Evolutionary conservation across 2,797 vertebrate genomes (phyloP), one percentile per base, ranked within the genome.

Genomic region (Bryconaethiops microstoma): DNA sequence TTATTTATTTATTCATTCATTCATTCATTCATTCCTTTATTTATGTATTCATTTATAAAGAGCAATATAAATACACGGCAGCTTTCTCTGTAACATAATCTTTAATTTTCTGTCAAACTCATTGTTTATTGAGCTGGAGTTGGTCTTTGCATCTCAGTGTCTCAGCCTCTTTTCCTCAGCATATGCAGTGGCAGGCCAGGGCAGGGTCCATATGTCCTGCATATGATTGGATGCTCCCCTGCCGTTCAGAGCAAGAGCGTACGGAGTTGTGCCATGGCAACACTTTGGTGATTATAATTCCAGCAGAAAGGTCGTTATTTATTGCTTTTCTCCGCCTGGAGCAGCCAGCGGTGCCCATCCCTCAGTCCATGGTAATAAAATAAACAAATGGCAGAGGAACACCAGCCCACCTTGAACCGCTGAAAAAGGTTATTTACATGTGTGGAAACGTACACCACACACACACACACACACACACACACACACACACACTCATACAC

Each of bases 381-480:
- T 91, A 92, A 91, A 91, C 86, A 91, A 93, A 92, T 92, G 89
- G 89, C 89, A 87, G 85, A 74, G 78, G 87, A 88, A 84, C 87
- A 87, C 88, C 78, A 80, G 89, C 86, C 90, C 89, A 91, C 92
- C 92, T 93, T 90, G 90, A 92, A 92, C 89, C 88, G 86, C 82
- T 57, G 68, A 82, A 86, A 85, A 90, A 91, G 91, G 90, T 92
- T 91, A 92, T 93, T 93, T 93, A 92, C 91, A 93, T 93, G 86
- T 83, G 69, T 83, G 77, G 74, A 83, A 83, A 86, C 75, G 81
- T 25, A 86, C 48, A 83, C 35, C 35, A 35, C 35, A 35, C 35
- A 35, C 4, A 35, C 35, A 35, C 35, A 35, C 35, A 35, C 35
- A 35, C 35, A 35, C 35, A 35, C 35, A 35, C 35, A 35, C 35